Evolutionary conservation across 2,113 vertebrate genomes (phyloP), one percentile per base, ranked within the genome.

Genomic region (Macroglossus sobrinus): DNA sequence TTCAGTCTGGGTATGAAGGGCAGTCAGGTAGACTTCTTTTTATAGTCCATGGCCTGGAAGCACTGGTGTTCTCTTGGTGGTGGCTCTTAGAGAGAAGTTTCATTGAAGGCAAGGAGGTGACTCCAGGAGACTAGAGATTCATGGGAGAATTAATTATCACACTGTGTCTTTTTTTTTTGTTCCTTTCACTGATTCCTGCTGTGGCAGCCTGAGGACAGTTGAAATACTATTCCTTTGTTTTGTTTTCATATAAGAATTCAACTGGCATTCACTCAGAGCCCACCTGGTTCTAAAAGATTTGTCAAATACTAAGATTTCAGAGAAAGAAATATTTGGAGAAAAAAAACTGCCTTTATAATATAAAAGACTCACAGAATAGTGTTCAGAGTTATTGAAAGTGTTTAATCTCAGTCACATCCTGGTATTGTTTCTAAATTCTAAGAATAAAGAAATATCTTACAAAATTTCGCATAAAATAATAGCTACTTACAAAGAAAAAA

Each of bases 391-490:
- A 33, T 24, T 71, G 26, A n/a, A 61, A 95, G 61, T 8, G 11
- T 50, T 30, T 35, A 40, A 47, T 47, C 10, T 55, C 0, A 47
- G 8, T 82, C 13, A 63, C 8, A 35, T 35, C 38, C 28, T 75
- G 43, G 13, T 35, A 43, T 35, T 78, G n/a, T n/a, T 95, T 80
- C 82, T 96, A 47, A 87, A 84, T 93, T 93, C 38, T 47, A 45
- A 35, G 11, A 22, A 38, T 26, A 63, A 78, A 78, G 21, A 63
- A 55, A 43, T 22, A 53, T 4, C 2, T 84, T 53, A 18, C 18
- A 79, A 35, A 64, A 19, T 72, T 93, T 47, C n/a, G 53, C 7
- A 43, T 26, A 75, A 50, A 30, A 50, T 61, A 33, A 15, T 35
- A 2, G 4, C 40, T 69, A 26, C 30, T 71, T 68, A 53, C 6